Evolutionary conservation across 1,140 invertebrate species (phyloP), one percentile per base, ranked within the genome.

Genomic region (Euschistus heros): DNA sequence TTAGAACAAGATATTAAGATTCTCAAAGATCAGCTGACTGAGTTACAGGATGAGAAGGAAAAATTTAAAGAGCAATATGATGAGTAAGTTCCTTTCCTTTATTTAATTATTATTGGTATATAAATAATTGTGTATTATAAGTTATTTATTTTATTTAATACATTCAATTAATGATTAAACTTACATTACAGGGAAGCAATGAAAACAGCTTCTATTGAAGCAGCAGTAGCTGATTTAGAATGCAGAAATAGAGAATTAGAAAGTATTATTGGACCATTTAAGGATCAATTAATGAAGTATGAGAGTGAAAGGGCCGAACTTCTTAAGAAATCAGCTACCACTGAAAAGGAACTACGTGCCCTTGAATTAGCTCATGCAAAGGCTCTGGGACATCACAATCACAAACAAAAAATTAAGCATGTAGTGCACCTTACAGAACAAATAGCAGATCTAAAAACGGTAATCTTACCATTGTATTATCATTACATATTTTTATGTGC

Each of bases 381-480:
- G 42, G 22, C 62, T n/a, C 68, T 69, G 5, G 66, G 68, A 6
- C 68, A 69, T 46, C 65, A 67, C 20, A 69, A 69, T 55, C 57
- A 68, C 27, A 62, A 50, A 30, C 67, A 68, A 24, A 68, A 68
- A 52, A 68, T 68, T 46, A 44, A 42, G 18, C 63, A 63, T 37
- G 60, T 68, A 2, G 54, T 65, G 1, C 22, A 62, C 13, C 63
- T 68, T 17, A 65, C 55, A n/a, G 57, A 65, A 59, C 60, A 47
- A 14, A 68, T 65, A 22, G 24, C 27, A 17, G 60, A 59, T 17
- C 52, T 65, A 15, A 68, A 65, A 63, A 65, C 46, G 64, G 67
- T 68, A 47, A 57, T 37, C 10, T 10, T 37, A 37, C 17, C 50
- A 22, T 54, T 26, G n/a, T 54, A 22, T 54, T 54, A 54, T 22